Evolutionary conservation across 1,140 invertebrate species (phyloP).

Genomic region (Musca vetustissima): DNA sequence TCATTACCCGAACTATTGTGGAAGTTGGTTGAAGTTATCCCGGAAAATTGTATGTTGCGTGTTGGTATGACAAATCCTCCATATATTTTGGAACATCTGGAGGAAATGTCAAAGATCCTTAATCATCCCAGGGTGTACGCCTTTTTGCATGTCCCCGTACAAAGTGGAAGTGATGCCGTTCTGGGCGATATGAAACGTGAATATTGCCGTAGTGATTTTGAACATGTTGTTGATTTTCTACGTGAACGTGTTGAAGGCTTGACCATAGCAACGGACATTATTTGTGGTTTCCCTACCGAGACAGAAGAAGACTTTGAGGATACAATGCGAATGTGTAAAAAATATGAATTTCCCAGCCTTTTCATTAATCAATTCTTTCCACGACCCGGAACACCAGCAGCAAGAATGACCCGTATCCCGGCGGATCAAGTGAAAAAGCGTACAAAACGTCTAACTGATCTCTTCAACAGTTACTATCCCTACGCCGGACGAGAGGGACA

Average conservation of each 20-base stretch:
- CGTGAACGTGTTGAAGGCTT: slow-evolving; percentile 70
- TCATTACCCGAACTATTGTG: slow-evolving; percentile 85
- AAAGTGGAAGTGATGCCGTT: slow-evolving; percentile 93
- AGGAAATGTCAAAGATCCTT: slow-evolving; percentile 88
- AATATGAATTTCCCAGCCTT: slow-evolving; percentile 60
- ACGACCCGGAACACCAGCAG: slow-evolving; percentile 92
- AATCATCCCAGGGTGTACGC: slow-evolving; percentile 88
- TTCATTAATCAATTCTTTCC: slow-evolving; percentile 98
- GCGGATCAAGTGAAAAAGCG: slow-evolving; percentile 85
- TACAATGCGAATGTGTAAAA: slow-evolving; percentile 79
- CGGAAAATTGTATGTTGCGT: slow-evolving; percentile 83
- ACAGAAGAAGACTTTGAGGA: slow-evolving; percentile 89
- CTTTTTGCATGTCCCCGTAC: slow-evolving; percentile 96
- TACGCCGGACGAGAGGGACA: slow-evolving; percentile 79
- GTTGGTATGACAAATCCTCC: slow-evolving; percentile 98
- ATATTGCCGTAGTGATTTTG: slow-evolving; percentile 87
- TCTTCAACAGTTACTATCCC: slow-evolving; percentile 90
- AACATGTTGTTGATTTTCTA: slow-evolving; percentile 85
- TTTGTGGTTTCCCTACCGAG: slow-evolving; percentile 98
- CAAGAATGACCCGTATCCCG: slow-evolving; percentile 78
- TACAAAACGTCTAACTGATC: slow-evolving; percentile 84
- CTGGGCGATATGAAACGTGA: slow-evolving; percentile 95
- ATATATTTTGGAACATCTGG: slow-evolving; percentile 93
- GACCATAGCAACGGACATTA: slow-evolving; percentile 97
- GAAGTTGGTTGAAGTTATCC: slow-evolving; percentile 86